Conservation (phyloP, 2,888 invertebrate genomes). For the Halictus quadricinctus region DNA sequence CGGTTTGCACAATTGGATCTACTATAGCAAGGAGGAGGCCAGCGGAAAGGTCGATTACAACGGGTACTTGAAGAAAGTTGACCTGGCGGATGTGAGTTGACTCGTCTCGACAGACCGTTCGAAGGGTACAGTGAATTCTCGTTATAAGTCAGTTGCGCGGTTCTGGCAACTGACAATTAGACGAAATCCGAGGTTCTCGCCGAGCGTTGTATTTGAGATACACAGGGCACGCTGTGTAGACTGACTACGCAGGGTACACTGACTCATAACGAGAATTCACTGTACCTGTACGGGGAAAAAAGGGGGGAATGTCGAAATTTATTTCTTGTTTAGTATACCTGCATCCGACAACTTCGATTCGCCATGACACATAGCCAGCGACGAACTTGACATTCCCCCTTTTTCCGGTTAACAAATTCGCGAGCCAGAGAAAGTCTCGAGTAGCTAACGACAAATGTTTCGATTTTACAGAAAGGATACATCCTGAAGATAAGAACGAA, state of each 20-base stretch:
- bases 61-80: slow-evolving; percentile 89
- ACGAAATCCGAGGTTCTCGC: too few relatives aligned
- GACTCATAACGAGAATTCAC: too few relatives aligned
- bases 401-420: too few relatives aligned
- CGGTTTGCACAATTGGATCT: slow-evolving; percentile 96
- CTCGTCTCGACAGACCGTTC: not conserved
- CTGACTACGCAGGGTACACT: too few relatives aligned
- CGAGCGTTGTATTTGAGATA: too few relatives aligned
- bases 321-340: not conserved
- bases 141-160: too few relatives aligned
- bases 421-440: not conserved
- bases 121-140: not conserved
- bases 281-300: too few relatives aligned
- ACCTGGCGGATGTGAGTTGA: slow-evolving; percentile 87
- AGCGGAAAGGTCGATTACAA: slow-evolving; percentile 89
- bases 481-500: slow-evolving; percentile 89
- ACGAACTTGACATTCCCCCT: too few relatives aligned
- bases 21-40: slow-evolving; percentile 90
- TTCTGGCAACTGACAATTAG: too few relatives aligned
- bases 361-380: too few relatives aligned
- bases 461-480: slow-evolving; percentile 88
- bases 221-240: too few relatives aligned
- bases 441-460: not conserved
- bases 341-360: too few relatives aligned
- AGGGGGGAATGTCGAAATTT: not conserved